Evolutionary conservation across 2,888 invertebrate species (phyloP).

Genomic region (Abrostola triplasia): DNA sequence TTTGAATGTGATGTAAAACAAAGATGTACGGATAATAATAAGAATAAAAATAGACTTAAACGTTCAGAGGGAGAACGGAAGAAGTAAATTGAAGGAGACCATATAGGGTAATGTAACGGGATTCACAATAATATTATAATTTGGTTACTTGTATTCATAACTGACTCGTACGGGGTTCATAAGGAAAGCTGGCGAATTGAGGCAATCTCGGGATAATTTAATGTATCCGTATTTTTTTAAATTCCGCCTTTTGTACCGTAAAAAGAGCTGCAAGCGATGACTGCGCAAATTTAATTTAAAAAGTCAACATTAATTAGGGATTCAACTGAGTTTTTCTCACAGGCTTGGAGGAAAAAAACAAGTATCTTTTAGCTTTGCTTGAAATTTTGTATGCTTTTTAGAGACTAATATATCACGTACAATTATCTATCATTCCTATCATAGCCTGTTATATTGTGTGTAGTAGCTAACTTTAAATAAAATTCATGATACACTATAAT

Average conservation of each 20-base stretch:
- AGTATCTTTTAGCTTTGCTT: neutral
- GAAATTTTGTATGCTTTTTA: neutral
- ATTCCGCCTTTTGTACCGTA: constrained; percentile 1
- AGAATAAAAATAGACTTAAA: neutral
- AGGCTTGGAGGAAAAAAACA: constrained; percentile 13
- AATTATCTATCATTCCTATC: neutral
- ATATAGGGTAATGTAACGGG: neutral
- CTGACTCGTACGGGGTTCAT: neutral
- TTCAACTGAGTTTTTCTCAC: constrained; percentile 19
- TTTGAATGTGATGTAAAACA: neutral
- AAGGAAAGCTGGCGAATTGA: neutral
- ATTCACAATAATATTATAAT: constrained; percentile 11
- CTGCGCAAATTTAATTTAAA: constrained; percentile 28
- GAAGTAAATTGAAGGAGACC: neutral
- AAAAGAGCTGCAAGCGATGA: constrained; percentile 18
- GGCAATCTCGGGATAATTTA: neutral
- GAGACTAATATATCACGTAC: neutral
- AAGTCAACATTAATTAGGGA: constrained; percentile 37
- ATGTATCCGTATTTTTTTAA: neutral
- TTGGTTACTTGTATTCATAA: constrained; percentile 5
- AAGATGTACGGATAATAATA: neutral
- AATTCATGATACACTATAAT: too few relatives aligned
- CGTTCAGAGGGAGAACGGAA: neutral
- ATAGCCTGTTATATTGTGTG: too few relatives aligned
- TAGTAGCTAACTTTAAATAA: too few relatives aligned